Percentiles rank a stretch among this genome's conserved stretches.
Conservation (phyloP, 2,888 invertebrate genomes). For the Drosophila nigricruria region DNA sequence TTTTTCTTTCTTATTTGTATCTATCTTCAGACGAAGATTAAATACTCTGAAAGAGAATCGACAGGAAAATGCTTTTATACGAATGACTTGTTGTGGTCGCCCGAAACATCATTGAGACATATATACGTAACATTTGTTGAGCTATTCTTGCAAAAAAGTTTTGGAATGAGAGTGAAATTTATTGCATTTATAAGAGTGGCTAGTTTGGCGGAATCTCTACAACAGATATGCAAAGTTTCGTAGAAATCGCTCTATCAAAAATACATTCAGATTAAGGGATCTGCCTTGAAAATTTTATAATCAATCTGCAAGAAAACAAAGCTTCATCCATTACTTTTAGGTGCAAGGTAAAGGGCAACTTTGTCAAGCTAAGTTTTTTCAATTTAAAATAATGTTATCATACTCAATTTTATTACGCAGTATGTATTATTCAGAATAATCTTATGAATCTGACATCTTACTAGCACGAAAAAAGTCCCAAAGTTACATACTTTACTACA, state of each 20-base stretch:
- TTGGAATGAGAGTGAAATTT: too few species aligned
- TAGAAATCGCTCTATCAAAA: too few species aligned
- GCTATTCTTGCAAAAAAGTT: too few species aligned
- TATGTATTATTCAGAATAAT: not conserved
- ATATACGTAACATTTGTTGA: not conserved
- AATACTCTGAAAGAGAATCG: not conserved
- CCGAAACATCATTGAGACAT: not conserved
- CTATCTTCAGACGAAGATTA: constrained; percentile 9
- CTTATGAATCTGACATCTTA: not conserved
- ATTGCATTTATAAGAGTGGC: too few species aligned
- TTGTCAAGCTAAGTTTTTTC: not conserved
- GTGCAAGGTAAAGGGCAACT: not conserved
- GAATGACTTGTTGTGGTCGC: not conserved
- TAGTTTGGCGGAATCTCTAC: too few species aligned
- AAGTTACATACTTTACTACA: not conserved
- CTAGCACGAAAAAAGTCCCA: not conserved
- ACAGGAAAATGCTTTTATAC: not conserved
- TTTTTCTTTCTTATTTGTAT: not conserved
- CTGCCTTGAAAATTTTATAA: not conserved
- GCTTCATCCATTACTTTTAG: not conserved
- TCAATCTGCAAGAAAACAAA: not conserved
- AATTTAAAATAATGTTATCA: not conserved
- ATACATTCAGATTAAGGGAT: too few species aligned
- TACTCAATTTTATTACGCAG: not conserved
- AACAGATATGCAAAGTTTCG: too few species aligned